Base-by-base conservation (phyloP, 2,888 invertebrate genomes). In the Tenthredo distinguenda region DNA sequence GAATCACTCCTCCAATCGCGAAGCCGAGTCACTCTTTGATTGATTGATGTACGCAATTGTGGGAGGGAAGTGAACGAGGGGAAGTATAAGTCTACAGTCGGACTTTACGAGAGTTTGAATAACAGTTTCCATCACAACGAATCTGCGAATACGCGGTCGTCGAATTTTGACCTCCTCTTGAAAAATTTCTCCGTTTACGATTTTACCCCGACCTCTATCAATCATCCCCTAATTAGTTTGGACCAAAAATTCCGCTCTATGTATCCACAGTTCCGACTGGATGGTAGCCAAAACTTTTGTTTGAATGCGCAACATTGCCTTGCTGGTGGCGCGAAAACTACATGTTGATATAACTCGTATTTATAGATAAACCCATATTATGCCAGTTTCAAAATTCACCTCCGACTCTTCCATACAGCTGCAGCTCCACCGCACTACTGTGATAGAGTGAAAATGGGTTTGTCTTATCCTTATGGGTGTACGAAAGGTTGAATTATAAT, bases 11-110 rank as follows among this genome's bases (percentile, higher is more conserved):
- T 58, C 81, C 81, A 81, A 81, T 81, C 81, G 6, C 37, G 21
- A 40, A 34, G 21, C 40, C 31, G 58, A 81, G 37, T 62, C 31
- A n/a, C 37, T 81, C 12, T 58, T 62, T 81, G 81, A 81, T 81
- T 81, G 81, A 81, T 81, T 62, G 81, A 81, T 81, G 50, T 37
- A 6, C 9, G 58, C 62, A 26, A 81, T 81, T n/a, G 81, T 81
- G 62, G 58, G 62, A 21, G 58, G 40, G 3, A 31, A 31, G 40
- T 10, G 9, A 26, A 21, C 37, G n/a, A n/a, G 62, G 62, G 81
- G 40, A 34, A 21, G 50, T 71, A 15, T 31, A 71, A 10, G 74
- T 43, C n/a, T n/a, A 18, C 12, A 21, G 37, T 1, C 15, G 21
- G 5, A 26, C 40, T 50, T 40, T 21, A 26, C 81, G 21, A 15